Conservation (phyloP, 2,113 vertebrate genomes). For the Baryphthengus martii region DNA sequence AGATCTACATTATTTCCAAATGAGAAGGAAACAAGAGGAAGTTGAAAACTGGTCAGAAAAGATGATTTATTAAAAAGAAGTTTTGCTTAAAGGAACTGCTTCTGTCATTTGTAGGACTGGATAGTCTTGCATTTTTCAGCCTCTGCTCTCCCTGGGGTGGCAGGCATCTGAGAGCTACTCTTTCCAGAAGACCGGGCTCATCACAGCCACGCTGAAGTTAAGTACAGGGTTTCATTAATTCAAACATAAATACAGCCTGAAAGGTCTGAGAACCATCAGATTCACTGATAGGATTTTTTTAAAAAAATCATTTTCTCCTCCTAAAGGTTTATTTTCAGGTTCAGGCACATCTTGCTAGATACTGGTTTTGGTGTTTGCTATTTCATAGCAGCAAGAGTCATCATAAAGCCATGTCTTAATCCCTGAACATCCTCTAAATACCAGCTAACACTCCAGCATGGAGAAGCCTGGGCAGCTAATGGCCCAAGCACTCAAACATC, state of each 20-base stretch:
- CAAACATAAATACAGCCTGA: neutral
- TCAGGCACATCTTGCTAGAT: neutral
- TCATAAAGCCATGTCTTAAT: neutral
- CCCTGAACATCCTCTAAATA: neutral
- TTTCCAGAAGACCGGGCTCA: neutral
- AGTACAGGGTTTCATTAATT: neutral
- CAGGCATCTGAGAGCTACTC: neutral
- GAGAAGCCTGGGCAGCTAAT: neutral
- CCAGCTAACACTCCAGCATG: neutral
- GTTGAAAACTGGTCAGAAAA: neutral
- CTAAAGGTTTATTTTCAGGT: neutral
- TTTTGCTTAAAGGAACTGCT: neutral
- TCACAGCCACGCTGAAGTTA: neutral
- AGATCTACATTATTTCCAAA: neutral
- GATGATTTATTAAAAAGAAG: neutral
- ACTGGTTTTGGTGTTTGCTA: neutral
- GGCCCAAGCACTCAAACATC: neutral
- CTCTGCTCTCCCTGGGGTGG: neutral
- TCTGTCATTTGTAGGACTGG: neutral
- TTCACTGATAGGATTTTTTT: neutral
- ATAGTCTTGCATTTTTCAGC: neutral
- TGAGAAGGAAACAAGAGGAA: neutral
- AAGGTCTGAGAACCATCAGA: neutral
- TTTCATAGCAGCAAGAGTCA: neutral
- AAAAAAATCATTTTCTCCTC: neutral